phyloP scores from a whole-genome alignment of 1,140 invertebrate genomes.

The Ridgeia piscesae region DNA sequence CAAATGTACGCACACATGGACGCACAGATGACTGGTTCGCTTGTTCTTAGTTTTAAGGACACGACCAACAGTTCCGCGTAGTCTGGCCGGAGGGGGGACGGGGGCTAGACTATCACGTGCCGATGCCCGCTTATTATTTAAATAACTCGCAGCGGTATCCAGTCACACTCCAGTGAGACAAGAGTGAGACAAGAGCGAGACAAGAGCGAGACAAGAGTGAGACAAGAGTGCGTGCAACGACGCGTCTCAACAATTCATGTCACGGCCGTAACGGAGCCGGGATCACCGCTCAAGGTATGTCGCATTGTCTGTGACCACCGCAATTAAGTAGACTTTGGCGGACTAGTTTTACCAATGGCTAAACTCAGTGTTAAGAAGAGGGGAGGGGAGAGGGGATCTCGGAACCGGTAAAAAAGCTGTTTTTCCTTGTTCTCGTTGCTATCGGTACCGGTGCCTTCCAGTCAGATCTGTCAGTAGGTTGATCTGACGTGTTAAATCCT shows the following conservation, averaged over 20 bases:
- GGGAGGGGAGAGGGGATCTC: not conserved
- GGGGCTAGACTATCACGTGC: not conserved
- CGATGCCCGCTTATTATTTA: too few relatives aligned
- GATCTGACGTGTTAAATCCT: not conserved
- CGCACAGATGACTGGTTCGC: not conserved
- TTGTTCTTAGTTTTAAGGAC: not conserved
- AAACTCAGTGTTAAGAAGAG: not conserved
- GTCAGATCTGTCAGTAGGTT: not conserved
- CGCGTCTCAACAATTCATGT: not conserved
- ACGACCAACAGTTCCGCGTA: not conserved
- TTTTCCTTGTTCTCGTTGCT: not conserved
- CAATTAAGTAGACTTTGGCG: not conserved
- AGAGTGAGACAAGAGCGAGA: too few relatives aligned
- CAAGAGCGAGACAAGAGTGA: too few relatives aligned
- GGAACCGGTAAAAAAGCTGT: not conserved
- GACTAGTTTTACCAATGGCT: not conserved
- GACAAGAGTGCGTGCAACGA: not conserved
- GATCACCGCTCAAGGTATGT: not conserved
- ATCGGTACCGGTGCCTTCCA: not conserved
- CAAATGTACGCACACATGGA: not conserved
- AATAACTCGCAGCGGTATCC: not conserved
- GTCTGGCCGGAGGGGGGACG: not conserved
- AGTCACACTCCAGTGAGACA: not conserved
- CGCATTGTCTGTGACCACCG: not conserved
- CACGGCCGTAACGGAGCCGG: not conserved